Conservation (phyloP, 2,797 vertebrate species). For the Acanthornis magna region DNA sequence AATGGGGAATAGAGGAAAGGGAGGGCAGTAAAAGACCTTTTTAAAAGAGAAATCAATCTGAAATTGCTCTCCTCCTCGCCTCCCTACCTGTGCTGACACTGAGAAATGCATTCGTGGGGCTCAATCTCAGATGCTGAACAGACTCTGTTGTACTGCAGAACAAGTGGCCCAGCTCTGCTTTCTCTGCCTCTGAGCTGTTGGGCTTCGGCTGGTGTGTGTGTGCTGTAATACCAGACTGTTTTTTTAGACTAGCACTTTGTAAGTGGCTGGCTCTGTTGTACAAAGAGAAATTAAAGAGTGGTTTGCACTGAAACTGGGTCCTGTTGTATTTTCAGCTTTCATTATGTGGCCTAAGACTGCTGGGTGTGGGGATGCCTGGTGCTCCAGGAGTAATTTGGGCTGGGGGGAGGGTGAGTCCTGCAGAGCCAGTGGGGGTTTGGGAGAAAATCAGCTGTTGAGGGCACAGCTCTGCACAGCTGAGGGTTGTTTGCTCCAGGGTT, state of each 20-base stretch:
- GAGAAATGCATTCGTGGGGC: neutral
- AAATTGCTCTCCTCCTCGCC: neutral
- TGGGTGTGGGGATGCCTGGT: neutral
- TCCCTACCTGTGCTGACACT: neutral
- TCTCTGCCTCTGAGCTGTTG: slow-evolving; percentile 34
- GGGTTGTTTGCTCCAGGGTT: neutral
- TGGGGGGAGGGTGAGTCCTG: neutral
- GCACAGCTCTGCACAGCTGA: neutral
- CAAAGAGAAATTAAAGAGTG: slow-evolving; percentile 67
- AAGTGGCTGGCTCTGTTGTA: slow-evolving; percentile 70
- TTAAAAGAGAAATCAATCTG: neutral
- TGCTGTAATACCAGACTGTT: slow-evolving; percentile 55
- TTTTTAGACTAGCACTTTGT: slow-evolving; percentile 59
- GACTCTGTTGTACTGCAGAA: slow-evolving; percentile 42
- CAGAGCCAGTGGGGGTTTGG: neutral
- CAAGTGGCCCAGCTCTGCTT: slow-evolving; percentile 19
- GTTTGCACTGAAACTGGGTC: slow-evolving; percentile 62
- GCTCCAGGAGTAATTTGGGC: neutral
- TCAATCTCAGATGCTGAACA: slow-evolving; percentile 20
- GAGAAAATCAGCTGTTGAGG: neutral
- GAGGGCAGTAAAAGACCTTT: neutral
- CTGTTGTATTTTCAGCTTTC: slow-evolving; percentile 14
- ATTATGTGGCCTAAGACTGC: neutral
- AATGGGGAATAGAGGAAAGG: neutral
- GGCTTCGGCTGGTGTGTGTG: slow-evolving; percentile 50